Evolutionary conservation across 30 jellyfish, hydroid and myxozoan genomes (phyloP).

Genomic region (Aurelia aurita complex sp. Pacific): DNA sequence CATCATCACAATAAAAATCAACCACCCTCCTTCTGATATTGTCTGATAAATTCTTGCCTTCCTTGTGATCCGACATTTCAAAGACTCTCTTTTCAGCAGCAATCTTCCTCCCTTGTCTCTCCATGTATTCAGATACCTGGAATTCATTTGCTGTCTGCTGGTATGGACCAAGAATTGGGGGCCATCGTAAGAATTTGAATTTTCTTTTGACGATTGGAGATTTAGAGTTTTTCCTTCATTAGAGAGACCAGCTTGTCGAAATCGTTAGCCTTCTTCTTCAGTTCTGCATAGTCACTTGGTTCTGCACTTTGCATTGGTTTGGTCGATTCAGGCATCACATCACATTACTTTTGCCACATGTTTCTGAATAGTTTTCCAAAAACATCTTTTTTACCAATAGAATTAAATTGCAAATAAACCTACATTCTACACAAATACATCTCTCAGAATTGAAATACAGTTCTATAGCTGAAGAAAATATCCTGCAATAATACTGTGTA

Average conservation of each 20-base stretch:
- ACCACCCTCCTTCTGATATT: no score
- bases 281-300: background rate
- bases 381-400: no score
- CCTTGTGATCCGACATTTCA: no score
- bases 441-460: no score
- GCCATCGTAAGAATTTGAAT: constrained; percentile 13
- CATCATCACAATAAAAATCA: no score
- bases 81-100: no score
- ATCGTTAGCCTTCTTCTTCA: constrained; percentile 28
- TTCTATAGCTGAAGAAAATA: no score
- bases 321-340: constrained; percentile 21
- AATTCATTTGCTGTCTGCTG: constrained; percentile 12
- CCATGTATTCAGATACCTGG: constrained; percentile 35
- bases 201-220: background rate
- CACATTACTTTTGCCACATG: constrained; percentile 9
- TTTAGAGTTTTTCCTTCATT: constrained; percentile 21
- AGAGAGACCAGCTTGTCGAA: constrained; percentile 25
- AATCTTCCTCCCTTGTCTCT: constrained; percentile 7
- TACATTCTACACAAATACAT: no score
- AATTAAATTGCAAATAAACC: no score
- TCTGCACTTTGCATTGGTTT: no score
- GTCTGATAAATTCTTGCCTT: no score
- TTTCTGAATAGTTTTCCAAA: background rate
- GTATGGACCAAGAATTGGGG: constrained; percentile 60
- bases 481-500: no score